Percentiles rank a stretch among this genome's conserved stretches.
These are phyloP conservation scores for Mesoligia furuncula DNA, from an alignment of 2,888 invertebrate species.

Conservation along the genomic window DNA sequence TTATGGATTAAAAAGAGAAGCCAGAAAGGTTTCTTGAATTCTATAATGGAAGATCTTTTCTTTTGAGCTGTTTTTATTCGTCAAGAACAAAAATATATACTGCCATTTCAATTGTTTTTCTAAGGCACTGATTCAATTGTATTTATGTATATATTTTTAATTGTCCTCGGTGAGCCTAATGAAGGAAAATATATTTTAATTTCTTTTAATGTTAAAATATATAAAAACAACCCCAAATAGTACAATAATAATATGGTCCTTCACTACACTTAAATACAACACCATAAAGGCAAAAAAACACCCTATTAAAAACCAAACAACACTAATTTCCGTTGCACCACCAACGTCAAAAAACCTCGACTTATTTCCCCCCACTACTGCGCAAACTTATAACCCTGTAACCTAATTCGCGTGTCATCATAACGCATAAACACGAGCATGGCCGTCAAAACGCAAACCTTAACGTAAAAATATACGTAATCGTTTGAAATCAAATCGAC, in stretches of 20 bases:
- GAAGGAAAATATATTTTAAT: not conserved
- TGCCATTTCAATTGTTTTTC: not conserved
- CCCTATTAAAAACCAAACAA: slow-evolving; percentile 11
- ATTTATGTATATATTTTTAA: no score
- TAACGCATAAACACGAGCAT: slow-evolving; percentile 44
- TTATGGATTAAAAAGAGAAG: not conserved
- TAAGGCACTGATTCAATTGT: not conserved
- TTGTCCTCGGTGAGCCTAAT: no score
- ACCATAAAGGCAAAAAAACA: not conserved
- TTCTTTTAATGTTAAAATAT: not conserved
- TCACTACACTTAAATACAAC: not conserved
- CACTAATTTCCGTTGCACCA: slow-evolving; percentile 57
- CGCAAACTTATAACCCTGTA: slow-evolving; percentile 54
- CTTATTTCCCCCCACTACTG: slow-evolving; percentile 49
- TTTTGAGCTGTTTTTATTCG: no score
- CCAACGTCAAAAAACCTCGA: slow-evolving; percentile 29
- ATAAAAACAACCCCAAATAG: not conserved
- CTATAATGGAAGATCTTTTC: fast-evolving
- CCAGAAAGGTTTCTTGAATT: not conserved
- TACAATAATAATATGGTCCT: not conserved
- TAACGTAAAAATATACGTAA: slow-evolving; percentile 70
- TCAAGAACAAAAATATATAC: not conserved
- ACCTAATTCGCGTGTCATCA: slow-evolving; percentile 62
- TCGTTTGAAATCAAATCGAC: slow-evolving; percentile 65
- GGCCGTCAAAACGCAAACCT: slow-evolving; percentile 67